phyloP scores from a whole-genome alignment of 2,797 vertebrate species.

The Xenentodon cancila region DNA sequence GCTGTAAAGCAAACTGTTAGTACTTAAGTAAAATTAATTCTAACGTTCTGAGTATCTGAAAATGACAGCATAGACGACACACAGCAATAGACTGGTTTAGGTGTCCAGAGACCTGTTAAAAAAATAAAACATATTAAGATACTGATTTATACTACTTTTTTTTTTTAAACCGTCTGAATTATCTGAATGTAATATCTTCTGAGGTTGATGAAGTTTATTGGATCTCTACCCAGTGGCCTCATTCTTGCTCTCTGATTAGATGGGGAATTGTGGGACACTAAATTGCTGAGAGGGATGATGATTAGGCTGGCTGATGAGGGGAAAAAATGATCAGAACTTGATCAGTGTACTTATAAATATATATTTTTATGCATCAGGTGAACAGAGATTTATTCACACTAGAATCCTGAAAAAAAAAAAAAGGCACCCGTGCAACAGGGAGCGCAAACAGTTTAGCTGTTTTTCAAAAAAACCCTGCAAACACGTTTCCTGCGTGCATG shows the following conservation, averaged over 20 bases:
- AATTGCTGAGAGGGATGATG: constrained; percentile 41
- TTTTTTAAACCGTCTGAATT: constrained; percentile 32
- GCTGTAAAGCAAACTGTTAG: background rate
- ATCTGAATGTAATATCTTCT: constrained; percentile 47
- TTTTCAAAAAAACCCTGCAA: constrained; percentile 8
- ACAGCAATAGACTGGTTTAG: background rate
- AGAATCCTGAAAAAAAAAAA: constrained; percentile 45
- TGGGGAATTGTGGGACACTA: constrained; percentile 46
- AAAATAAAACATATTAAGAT: background rate
- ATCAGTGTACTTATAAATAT: constrained; percentile 44
- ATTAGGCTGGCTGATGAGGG: constrained; percentile 22
- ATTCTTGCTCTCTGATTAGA: constrained; percentile 51
- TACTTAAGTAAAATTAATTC: constrained; percentile 11
- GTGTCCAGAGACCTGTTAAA: constrained; percentile 8
- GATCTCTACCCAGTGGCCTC: constrained; percentile 56
- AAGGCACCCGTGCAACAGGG: constrained; percentile 21
- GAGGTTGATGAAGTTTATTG: constrained; percentile 60
- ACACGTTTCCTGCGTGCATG: constrained; percentile 11
- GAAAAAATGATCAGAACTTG: constrained; percentile 31
- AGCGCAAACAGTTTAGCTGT: constrained; percentile 28
- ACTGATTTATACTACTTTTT: constrained; percentile 16
- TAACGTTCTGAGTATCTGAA: constrained; percentile 27
- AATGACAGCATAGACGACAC: constrained; percentile 34
- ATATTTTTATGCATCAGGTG: constrained; percentile 19
- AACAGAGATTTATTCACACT: background rate